Percentiles rank a stretch among this genome's conserved stretches.
These are phyloP conservation scores for Himalopsyche tibetana DNA, from an alignment of 2,888 invertebrate species.

Conservation along the genomic window DNA sequence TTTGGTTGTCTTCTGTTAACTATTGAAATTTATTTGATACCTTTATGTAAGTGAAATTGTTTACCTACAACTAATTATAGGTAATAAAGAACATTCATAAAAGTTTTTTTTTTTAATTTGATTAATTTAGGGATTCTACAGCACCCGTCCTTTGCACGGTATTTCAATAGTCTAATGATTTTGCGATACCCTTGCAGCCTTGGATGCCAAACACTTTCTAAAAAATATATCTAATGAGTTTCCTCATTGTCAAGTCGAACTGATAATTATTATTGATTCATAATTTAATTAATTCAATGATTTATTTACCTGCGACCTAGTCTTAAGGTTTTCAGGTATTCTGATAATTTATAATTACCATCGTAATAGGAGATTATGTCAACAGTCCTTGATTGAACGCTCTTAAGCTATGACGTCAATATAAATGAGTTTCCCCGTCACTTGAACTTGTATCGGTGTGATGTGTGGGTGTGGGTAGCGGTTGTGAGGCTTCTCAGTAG, in stretches of 20 bases:
- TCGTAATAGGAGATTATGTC: neutral
- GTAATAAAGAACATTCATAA: slow-evolving; percentile 37
- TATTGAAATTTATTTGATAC: neutral
- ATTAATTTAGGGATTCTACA: neutral
- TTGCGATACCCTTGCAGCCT: too few relatives aligned
- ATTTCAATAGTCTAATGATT: too few relatives aligned
- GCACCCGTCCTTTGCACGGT: too few relatives aligned
- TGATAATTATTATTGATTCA: too few relatives aligned
- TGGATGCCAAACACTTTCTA: too few relatives aligned
- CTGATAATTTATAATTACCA: neutral
- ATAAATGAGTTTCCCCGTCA: neutral
- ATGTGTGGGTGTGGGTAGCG: slow-evolving; percentile 2
- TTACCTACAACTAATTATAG: neutral
- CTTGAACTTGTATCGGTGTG: slow-evolving; percentile 2
- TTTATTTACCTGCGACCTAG: too few relatives aligned
- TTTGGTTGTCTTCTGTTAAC: neutral
- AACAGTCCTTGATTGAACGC: neutral
- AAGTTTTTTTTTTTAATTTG: neutral
- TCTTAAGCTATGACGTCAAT: neutral
- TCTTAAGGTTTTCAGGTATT: neutral
- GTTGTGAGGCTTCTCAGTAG: slow-evolving; percentile 56
- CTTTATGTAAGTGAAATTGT: slow-evolving; percentile 10
- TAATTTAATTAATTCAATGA: too few relatives aligned
- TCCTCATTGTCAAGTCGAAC: too few relatives aligned
- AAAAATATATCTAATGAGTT: too few relatives aligned